Evolutionary conservation across 2,113 vertebrate genomes (phyloP), one percentile per base, ranked within the genome.

Genomic region (Gymnocephalus cernua): DNA sequence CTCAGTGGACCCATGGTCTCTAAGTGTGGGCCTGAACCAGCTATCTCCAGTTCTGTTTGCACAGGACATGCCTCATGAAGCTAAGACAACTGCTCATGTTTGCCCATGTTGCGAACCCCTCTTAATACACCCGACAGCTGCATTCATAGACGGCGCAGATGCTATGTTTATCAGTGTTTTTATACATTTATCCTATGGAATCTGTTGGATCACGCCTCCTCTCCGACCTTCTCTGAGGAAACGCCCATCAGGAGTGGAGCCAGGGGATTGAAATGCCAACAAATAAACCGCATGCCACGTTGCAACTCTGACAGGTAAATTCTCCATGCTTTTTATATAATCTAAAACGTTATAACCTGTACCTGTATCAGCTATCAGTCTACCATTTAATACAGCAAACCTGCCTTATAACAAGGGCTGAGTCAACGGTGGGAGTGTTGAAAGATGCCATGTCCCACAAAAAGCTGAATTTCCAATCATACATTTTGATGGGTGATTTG

Each of bases 1-100:
- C 84, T 87, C 64, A 85, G 76, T 56, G 69, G 86, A 77, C 79
- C 72, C 21, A 19, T 57, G 81, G 85, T 85, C 85, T 83, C 71
- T 65, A 70, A 87, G 67, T 56, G 81, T 87, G 77, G 89, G 87
- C 86, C 86, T 86, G 83, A 86, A 95, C 88, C 94, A 83, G 91
- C 87, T 84, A 89, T 94, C 95, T 94, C 87, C 84, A 87, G 85
- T 74, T 82, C 59, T 96, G 91, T 96, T 97, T 96, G 95, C 95
- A 93, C 89, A 96, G 94, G 93, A 95, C 92, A 79, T 89, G 91
- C 94, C 94, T 93, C 86, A 95, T 91, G 95, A 96, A 96, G 93
- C 95, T 96, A 93, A 85, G 94, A 96, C 96, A 97, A 96, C 92
- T 93, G 89, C 47, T 76, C 88, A 29, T 92, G 93, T 96, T 95